A percentile compares a stretch with the other conserved stretches of the same genome.
Conservation (phyloP, 2,888 invertebrate species). For the Antitype chi region DNA sequence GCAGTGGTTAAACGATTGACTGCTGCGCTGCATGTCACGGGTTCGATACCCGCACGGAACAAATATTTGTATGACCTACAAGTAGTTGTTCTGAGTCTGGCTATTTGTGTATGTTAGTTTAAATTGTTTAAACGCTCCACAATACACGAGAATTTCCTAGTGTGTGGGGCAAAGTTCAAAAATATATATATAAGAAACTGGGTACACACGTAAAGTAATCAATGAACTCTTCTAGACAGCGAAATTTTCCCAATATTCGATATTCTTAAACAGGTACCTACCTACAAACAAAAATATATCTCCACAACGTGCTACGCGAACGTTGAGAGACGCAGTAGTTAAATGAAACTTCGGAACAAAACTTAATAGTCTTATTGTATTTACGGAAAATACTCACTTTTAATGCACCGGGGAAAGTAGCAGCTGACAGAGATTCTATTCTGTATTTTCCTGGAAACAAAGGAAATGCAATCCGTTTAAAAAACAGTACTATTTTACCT, state of each 20-base stretch:
- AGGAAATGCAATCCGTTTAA: conserved; percentile 38
- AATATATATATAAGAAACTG: neutral
- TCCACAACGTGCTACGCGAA: neutral
- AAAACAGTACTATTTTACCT: conserved; percentile 13
- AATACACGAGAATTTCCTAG: too few relatives aligned
- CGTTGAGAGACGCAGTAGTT: conserved; percentile 12
- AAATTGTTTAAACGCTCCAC: too few relatives aligned
- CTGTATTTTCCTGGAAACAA: conserved; percentile 89
- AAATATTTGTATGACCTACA: too few relatives aligned
- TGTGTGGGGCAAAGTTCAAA: too few relatives aligned
- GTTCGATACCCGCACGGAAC: too few relatives aligned
- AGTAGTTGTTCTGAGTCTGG: too few relatives aligned
- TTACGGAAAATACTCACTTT: conserved; percentile 83
- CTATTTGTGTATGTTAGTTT: too few relatives aligned
- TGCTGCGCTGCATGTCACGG: too few relatives aligned
- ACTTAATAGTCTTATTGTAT: conserved; percentile 45
- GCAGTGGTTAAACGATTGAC: too few relatives aligned
- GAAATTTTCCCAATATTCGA: neutral
- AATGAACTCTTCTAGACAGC: neutral
- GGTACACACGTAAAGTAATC: neutral
- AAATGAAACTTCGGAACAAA: conserved; percentile 34
- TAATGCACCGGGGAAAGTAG: conserved; percentile 91
- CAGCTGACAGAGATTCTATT: conserved; percentile 90
- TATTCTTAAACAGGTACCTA: neutral
- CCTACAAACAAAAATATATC: conserved; percentile 11